Evolutionary conservation across 2,888 invertebrate species (phyloP), one percentile per base, ranked within the genome.

Genomic region (Osedax frankpressi): DNA sequence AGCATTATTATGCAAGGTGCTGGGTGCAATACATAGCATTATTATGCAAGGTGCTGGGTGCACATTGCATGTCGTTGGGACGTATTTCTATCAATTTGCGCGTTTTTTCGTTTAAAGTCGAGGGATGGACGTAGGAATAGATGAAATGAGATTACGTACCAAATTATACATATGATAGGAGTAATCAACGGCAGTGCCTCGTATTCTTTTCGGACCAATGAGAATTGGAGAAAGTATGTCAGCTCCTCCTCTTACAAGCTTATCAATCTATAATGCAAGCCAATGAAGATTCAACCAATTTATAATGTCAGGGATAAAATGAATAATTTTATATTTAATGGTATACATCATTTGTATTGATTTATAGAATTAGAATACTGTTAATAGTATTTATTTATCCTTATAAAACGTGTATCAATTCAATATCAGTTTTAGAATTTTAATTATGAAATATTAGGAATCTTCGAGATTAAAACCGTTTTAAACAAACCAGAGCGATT

Each of bases 111-210:
- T n/a, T n/a, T n/a, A n/a, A n/a, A n/a, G n/a, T n/a, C n/a, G n/a
- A n/a, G n/a, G n/a, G n/a, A n/a, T n/a, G n/a, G n/a, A n/a, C n/a
- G 11, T 11, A 65, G 24, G 24, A 19, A 65, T 19, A 14, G 11
- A n/a, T 19, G 6, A 65, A 65, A 19, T 14, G 11, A 6, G 26
- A 28, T 60, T 1, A 44, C 78, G 75, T 75, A 83, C 83, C 80
- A 81, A 80, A 74, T 82, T 80, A 76, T 81, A 84, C 78, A 83
- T 82, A 76, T 84, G 81, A 77, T 83, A 82, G 19, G 82, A 81
- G 76, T 81, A 84, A 77, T 84, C 84, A 2, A 84, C 82, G 30
- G 80, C 81, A 19, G 83, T 84, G 14, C 84, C 84, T 3, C 76
- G 75, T 19, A 80, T 74, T 28, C 83, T 74, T 75, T 84, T 84